phyloP scores from a whole-genome alignment of 2,888 invertebrate species.

The Acleris cristana region DNA sequence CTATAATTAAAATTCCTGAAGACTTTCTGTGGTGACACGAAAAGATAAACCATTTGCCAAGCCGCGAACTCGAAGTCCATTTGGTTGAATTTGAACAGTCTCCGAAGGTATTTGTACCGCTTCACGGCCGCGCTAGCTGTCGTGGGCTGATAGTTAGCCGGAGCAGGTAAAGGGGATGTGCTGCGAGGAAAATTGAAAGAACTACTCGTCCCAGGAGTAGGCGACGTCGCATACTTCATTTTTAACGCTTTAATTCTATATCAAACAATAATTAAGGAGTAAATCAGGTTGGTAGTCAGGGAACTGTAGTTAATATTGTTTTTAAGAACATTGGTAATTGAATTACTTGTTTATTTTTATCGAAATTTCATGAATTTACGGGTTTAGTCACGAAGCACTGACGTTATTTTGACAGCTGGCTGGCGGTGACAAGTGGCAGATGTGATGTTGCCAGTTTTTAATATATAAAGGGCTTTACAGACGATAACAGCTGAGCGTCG shows the following conservation, averaged over 20 bases:
- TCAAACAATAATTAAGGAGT: not conserved
- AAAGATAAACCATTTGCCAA: slow-evolving; percentile 99
- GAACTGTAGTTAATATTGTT: not conserved
- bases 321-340: slow-evolving; percentile 20
- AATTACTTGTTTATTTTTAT: slow-evolving; percentile 37
- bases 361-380: slow-evolving; percentile 2
- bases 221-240: slow-evolving; percentile 86
- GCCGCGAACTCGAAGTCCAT: slow-evolving; percentile 99
- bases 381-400: slow-evolving; percentile 17
- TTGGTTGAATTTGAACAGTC: slow-evolving; percentile 95
- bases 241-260: slow-evolving; percentile 37
- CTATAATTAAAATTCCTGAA: slow-evolving; percentile 98
- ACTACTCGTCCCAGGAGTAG: slow-evolving; percentile 73
- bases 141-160: slow-evolving; percentile 87
- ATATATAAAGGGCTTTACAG: no score
- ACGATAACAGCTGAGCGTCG: no score
- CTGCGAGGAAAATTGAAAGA: slow-evolving; percentile 73
- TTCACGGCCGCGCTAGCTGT: slow-evolving; percentile 93
- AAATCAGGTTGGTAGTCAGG: not conserved
- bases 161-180: slow-evolving; percentile 87
- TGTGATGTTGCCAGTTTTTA: not conserved
- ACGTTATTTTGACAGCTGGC: slow-evolving; percentile 15
- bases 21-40: slow-evolving; percentile 97
- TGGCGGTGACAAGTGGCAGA: slow-evolving; percentile 17
- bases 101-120: slow-evolving; percentile 92